A percentile compares a stretch with the other conserved stretches of the same genome.
phyloP scores from a whole-genome alignment of 2,888 invertebrate species.

The Xestobium rufovillosum region DNA sequence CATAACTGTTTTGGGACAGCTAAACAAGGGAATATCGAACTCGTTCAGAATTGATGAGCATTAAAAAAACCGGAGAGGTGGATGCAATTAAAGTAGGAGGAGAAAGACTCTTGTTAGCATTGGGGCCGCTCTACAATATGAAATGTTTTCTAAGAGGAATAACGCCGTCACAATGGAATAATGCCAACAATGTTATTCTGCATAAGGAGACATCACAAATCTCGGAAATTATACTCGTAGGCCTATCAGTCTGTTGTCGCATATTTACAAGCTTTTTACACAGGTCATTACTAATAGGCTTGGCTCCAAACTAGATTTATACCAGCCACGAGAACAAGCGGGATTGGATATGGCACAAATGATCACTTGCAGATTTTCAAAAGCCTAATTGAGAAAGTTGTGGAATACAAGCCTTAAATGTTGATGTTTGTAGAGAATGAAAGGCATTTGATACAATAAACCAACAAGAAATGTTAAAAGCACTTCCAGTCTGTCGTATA shows the following conservation, averaged over 20 bases:
- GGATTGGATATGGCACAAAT: constrained; percentile 19
- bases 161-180: constrained; percentile 13
- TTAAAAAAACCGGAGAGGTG: too few species aligned
- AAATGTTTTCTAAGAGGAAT: constrained; percentile 6
- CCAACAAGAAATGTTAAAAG: too few species aligned
- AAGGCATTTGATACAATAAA: too few species aligned
- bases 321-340: constrained; percentile 21
- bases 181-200: constrained; percentile 11
- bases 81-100: constrained; percentile 9
- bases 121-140: constrained; percentile 7
- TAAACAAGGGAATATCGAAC: too few species aligned
- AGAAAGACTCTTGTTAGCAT: background rate
- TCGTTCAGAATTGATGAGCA: too few species aligned
- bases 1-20: too few species aligned
- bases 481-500: too few species aligned
- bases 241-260: constrained; percentile 14
- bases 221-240: constrained; percentile 16
- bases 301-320: constrained; percentile 17
- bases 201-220: constrained; percentile 13
- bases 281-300: constrained; percentile 20
- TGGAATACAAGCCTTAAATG: constrained; percentile 21
- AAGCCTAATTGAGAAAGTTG: constrained; percentile 19
- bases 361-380: constrained; percentile 19
- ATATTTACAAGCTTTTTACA: constrained; percentile 18
- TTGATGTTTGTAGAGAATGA: too few species aligned